A percentile compares a stretch with the other conserved stretches of the same genome.
Conservation (phyloP, 1,140 invertebrate genomes). For the Plodia interpunctella region DNA sequence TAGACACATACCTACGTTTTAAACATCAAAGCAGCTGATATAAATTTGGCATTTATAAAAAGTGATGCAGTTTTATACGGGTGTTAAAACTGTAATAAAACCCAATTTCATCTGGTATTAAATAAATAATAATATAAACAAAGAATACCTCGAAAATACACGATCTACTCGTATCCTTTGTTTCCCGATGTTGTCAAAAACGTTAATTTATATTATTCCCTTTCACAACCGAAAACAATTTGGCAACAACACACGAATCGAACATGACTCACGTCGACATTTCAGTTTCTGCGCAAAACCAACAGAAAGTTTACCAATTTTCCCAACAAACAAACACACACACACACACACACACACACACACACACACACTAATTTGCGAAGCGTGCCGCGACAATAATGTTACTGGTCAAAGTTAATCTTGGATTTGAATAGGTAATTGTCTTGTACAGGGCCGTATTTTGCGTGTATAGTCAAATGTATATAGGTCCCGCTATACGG, state of each 20-base stretch:
- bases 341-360: constrained; percentile 2
- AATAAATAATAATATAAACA: too few relatives aligned
- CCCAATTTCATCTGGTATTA: too few relatives aligned
- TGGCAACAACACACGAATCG: background rate
- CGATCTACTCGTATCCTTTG: background rate
- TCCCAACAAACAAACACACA: background rate
- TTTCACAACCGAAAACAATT: background rate
- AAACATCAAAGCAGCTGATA: too few relatives aligned
- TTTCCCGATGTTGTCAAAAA: background rate
- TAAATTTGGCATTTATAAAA: too few relatives aligned
- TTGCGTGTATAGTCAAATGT: background rate
- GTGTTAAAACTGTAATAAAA: too few relatives aligned
- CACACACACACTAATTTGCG: background rate
- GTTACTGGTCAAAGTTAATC: constrained; percentile 8
- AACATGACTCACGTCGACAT: background rate
- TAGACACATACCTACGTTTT: too few relatives aligned
- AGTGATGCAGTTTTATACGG: too few relatives aligned
- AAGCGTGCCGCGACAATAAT: constrained; percentile 6
- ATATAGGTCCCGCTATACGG: too few relatives aligned
- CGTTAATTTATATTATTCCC: background rate
- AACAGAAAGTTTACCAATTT: background rate
- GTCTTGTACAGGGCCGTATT: background rate
- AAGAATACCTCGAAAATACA: too few relatives aligned
- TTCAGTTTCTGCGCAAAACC: background rate
- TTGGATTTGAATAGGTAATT: constrained; percentile 1